Evolutionary conservation across 2,113 vertebrate species (phyloP), one percentile per base, ranked within the genome.

Genomic region (Tychaedon coryphoeus): DNA sequence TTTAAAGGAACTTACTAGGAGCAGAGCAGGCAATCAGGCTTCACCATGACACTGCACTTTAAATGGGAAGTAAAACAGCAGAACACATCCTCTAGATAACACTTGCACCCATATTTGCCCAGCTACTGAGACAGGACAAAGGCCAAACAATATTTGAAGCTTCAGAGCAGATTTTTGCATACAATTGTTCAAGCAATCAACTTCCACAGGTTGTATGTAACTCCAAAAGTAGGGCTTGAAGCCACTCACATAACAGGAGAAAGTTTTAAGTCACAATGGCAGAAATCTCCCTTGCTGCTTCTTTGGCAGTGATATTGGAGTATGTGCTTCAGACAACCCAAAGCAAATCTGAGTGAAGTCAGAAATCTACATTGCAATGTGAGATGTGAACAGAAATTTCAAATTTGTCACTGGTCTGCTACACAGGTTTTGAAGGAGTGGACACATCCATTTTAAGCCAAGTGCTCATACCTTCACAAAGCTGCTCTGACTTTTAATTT

Each of bases 71-170:
- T 81, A 69, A 42, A 92, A 18, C 57, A 91, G 57, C 88, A 92
- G 43, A 96, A 84, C 18, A 19, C 62, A 96, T 96, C 96, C 96
- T 92, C 45, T 23, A 96, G 96, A 97, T 97, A 97, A 96, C 75
- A 72, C 26, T 65, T 57, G 8, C 76, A 53, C 64, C 70, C 71
- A 0, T 12, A 18, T 67, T 51, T 76, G 40, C 4, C 2, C 23
- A 76, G 81, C 22, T 70, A 50, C 47, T 83, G 47, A 67, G 60
- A 57, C 87, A 86, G 36, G 51, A 51, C 64, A 79, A 90, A 85
- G 34, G 60, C 50, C 64, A 86, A 58, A 40, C 24, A 62, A 5
- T 50, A 73, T 60, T 70, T 77, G 61, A 83, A 86, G n/a, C 45
- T 53, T 72, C 74, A 69, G 45, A 93, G 92, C 54, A 92, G 86